Percentiles rank a stretch among this genome's conserved stretches.
Conservation (phyloP, 2,113 vertebrate genomes). For the Brachypodius melanocephalos region DNA sequence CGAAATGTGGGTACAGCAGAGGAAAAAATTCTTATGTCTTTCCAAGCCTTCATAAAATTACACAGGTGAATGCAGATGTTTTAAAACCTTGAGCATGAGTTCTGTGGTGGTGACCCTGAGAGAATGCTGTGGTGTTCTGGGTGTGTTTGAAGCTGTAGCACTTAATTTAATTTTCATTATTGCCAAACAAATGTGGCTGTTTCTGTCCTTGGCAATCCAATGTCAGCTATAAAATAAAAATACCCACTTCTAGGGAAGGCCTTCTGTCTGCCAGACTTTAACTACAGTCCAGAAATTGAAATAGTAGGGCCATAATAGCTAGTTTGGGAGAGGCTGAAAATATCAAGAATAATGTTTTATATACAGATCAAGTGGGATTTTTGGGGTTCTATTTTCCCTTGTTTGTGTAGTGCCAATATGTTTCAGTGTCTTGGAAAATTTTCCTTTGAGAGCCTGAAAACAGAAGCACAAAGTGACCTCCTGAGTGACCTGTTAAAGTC, state of each 20-base stretch:
- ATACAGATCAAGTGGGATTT: fast-evolving
- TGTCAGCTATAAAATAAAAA: not conserved
- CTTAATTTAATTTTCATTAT: not conserved
- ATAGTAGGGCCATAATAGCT: not conserved
- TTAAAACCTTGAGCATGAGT: fast-evolving
- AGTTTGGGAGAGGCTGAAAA: not conserved
- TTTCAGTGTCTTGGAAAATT: not conserved
- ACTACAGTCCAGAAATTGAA: not conserved
- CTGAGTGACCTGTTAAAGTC: not conserved
- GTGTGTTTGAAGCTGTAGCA: not conserved
- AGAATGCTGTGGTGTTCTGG: not conserved
- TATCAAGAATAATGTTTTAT: not conserved
- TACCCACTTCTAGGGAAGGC: not conserved
- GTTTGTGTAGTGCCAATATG: not conserved
- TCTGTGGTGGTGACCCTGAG: not conserved
- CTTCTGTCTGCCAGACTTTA: not conserved
- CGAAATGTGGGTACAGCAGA: not conserved
- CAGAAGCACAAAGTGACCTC: not conserved
- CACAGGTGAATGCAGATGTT: not conserved
- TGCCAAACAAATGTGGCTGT: not conserved
- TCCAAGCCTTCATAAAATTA: not conserved
- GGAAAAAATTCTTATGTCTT: not conserved
- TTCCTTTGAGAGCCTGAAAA: not conserved
- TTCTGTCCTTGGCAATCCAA: not conserved
- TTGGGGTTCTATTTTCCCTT: not conserved